A percentile compares a stretch with the other conserved stretches of the same genome.
These are phyloP conservation scores for Eulithis prunata DNA, from an alignment of 2,888 invertebrate genomes.

Conservation along the genomic window DNA sequence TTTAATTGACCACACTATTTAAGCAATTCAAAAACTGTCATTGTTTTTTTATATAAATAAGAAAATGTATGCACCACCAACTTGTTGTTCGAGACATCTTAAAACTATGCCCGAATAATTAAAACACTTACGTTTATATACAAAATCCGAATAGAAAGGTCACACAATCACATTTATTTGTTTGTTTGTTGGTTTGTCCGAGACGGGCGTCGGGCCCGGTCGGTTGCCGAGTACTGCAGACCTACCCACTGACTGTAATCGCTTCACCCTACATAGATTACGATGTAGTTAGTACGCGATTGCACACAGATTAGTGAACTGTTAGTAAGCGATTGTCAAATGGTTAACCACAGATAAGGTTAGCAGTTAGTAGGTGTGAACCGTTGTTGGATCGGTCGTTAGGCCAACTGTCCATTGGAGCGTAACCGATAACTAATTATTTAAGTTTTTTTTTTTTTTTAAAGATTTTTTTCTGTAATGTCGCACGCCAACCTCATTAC, in stretches of 20 bases:
- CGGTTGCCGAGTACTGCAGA: slow-evolving; percentile 37
- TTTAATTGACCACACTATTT: too few species aligned
- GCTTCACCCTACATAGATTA: slow-evolving; percentile 31
- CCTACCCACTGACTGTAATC: slow-evolving; percentile 33
- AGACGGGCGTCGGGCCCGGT: slow-evolving; percentile 34
- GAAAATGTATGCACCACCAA: too few species aligned
- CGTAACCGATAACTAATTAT: neutral
- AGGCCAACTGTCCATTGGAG: slow-evolving; percentile 4
- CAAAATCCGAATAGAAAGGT: slow-evolving; percentile 35
- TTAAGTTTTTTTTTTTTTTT: too few species aligned
- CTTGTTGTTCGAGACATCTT: too few species aligned
- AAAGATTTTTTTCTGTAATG: too few species aligned
- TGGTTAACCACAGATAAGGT: slow-evolving; percentile 18
- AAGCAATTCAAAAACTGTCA: too few species aligned
- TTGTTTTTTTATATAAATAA: too few species aligned
- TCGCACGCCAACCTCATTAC: too few species aligned
- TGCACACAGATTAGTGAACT: slow-evolving; percentile 17
- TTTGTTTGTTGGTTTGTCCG: slow-evolving; percentile 30
- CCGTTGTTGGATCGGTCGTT: slow-evolving; percentile 8
- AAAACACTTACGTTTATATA: slow-evolving; percentile 32
- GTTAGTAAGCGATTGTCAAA: slow-evolving; percentile 22
- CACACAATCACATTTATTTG: slow-evolving; percentile 35
- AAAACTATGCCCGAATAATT: too few species aligned
- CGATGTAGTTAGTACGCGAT: slow-evolving; percentile 14
- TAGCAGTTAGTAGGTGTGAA: slow-evolving; percentile 24